Evolutionary conservation across 1,140 invertebrate genomes (phyloP).

Genomic region (Calliopsis andreniformis): DNA sequence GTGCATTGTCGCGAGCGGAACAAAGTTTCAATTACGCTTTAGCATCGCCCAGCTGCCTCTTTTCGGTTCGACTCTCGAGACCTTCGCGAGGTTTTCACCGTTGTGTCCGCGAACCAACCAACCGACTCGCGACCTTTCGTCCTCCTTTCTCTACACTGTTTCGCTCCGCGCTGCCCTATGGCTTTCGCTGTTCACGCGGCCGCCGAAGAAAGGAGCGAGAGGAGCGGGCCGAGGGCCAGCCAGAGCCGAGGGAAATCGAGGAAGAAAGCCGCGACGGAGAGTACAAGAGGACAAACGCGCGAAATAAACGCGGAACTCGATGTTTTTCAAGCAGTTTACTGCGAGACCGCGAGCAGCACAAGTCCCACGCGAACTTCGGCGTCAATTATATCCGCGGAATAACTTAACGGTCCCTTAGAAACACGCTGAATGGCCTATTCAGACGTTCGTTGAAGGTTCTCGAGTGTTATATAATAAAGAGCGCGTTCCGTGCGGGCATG

Average conservation of each 20-base stretch:
- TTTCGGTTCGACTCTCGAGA: slow-evolving; percentile 49
- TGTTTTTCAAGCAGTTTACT: slow-evolving; percentile 74
- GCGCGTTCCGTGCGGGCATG: slow-evolving; percentile 72
- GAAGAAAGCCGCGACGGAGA: slow-evolving; percentile 34
- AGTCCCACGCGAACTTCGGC: slow-evolving; percentile 77
- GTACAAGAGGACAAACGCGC: slow-evolving; percentile 31
- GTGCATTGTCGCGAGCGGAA: slow-evolving; percentile 57
- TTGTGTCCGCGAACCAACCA: slow-evolving; percentile 9
- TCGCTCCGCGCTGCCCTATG: background rate
- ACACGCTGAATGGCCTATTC: slow-evolving; percentile 80
- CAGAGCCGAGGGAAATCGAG: slow-evolving; percentile 10
- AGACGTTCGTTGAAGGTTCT: slow-evolving; percentile 78
- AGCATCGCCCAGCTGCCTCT: slow-evolving; percentile 54
- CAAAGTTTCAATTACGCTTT: slow-evolving; percentile 66
- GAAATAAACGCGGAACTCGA: slow-evolving; percentile 65
- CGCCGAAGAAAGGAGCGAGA: slow-evolving; percentile 14
- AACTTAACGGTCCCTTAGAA: slow-evolving; percentile 81
- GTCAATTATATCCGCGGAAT: slow-evolving; percentile 81
- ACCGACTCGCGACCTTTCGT: background rate
- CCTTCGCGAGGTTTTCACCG: slow-evolving; percentile 17
- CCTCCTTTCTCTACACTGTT: slow-evolving; percentile 1
- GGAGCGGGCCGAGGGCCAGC: background rate
- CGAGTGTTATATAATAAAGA: slow-evolving; percentile 81
- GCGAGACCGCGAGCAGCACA: slow-evolving; percentile 61
- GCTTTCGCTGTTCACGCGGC: background rate